Conservation (phyloP, 2,797 vertebrate genomes). For the Squalus acanthias region DNA sequence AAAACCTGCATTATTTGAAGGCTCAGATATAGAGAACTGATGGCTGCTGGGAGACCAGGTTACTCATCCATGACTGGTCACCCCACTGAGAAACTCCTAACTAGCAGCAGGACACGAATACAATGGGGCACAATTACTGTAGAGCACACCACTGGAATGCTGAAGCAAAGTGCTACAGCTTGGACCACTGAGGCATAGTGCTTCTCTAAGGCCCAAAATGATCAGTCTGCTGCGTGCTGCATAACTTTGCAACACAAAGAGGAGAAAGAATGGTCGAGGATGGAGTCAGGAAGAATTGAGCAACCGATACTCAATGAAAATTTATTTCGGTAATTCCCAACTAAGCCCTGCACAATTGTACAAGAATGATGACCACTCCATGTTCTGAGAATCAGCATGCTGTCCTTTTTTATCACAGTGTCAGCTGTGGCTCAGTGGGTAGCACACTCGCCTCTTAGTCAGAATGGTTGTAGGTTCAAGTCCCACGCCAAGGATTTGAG, state of each 20-base stretch:
- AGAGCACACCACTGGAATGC: no score
- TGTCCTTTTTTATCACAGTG: background rate
- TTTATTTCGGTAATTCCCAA: background rate
- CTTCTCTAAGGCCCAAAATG: background rate
- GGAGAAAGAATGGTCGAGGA: background rate
- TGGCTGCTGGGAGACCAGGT: background rate
- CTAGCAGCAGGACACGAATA: background rate
- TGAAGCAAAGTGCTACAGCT: background rate
- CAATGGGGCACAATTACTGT: background rate
- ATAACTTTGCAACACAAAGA: background rate
- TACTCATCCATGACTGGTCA: background rate
- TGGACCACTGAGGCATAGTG: background rate
- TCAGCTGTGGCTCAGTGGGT: no score
- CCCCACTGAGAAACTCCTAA: background rate
- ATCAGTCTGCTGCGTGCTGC: background rate
- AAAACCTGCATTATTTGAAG: no score
- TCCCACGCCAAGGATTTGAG: no score
- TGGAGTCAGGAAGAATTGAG: background rate
- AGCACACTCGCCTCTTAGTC: no score
- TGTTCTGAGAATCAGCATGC: background rate
- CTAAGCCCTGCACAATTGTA: background rate
- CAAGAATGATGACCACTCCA: background rate
- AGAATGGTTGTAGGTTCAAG: no score
- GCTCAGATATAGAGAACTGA: no score
- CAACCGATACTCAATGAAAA: background rate